A percentile compares a stretch with the other conserved stretches of the same genome.
These are phyloP conservation scores for Rhabdomys dilectus DNA, from an alignment of 2,113 vertebrate species.

Conservation along the genomic window DNA sequence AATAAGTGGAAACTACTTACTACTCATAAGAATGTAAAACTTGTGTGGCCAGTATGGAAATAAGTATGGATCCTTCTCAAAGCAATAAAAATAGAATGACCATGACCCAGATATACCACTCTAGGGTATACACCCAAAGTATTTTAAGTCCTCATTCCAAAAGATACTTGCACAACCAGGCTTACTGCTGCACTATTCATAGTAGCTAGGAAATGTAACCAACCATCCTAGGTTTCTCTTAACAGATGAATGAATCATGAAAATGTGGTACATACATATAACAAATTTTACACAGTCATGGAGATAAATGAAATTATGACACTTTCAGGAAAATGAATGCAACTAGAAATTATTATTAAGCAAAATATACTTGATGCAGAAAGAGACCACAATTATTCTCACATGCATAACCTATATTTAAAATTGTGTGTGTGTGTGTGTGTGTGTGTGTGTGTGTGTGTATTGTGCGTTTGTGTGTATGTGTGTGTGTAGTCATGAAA, in stretches of 20 bases:
- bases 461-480: no score
- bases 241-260: neutral
- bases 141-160: neutral
- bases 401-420: neutral
- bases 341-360: neutral
- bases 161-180: neutral
- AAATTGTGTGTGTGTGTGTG: neutral
- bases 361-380: neutral
- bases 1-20: neutral
- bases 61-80: neutral
- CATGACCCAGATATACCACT: neutral
- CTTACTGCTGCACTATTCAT: neutral
- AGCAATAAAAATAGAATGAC: constrained; percentile 24
- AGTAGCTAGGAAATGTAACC: neutral
- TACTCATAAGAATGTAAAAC: neutral
- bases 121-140: neutral
- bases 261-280: neutral
- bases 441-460: neutral
- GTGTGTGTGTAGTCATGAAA: neutral
- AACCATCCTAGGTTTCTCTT: neutral
- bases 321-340: neutral
- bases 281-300: neutral
- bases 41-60: neutral
- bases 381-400: neutral
- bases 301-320: neutral